phyloP scores from a whole-genome alignment of 2,113 vertebrate species.

The Gadus chalcogrammus region DNA sequence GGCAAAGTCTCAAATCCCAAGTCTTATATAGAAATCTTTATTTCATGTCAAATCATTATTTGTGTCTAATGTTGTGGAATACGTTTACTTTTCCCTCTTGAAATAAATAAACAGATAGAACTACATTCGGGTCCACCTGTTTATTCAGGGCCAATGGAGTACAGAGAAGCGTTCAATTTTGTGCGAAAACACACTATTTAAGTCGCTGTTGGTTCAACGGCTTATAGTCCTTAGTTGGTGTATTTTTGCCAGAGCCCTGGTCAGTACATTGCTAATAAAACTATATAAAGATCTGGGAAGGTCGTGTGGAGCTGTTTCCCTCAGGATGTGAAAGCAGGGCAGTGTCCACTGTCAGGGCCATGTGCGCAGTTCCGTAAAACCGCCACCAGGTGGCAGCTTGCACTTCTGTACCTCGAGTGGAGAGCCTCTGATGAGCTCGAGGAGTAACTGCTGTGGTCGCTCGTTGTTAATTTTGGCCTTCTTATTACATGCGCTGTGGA shows the following conservation, averaged over 20 bases:
- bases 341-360: slow-evolving; percentile 14
- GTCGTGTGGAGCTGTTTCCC: slow-evolving; percentile 49
- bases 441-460: slow-evolving; percentile 40
- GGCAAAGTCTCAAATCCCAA: not conserved
- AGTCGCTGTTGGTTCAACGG: slow-evolving; percentile 19
- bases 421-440: slow-evolving; percentile 19
- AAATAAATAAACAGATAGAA: slow-evolving; percentile 25
- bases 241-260: slow-evolving; percentile 65
- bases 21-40: not conserved
- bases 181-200: slow-evolving; percentile 43
- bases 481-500: slow-evolving; percentile 27
- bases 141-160: slow-evolving; percentile 23
- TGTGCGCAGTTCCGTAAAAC: slow-evolving; percentile 20
- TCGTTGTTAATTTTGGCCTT: slow-evolving; percentile 61
- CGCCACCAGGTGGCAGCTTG: slow-evolving; percentile 66
- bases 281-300: slow-evolving; percentile 65
- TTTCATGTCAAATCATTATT: slow-evolving; percentile 1
- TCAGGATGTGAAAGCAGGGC: slow-evolving; percentile 35
- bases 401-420: slow-evolving; percentile 19
- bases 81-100: slow-evolving; percentile 25
- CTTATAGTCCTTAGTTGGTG: slow-evolving; percentile 57
- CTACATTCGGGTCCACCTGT: slow-evolving; percentile 47
- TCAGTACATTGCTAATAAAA: slow-evolving; percentile 65
- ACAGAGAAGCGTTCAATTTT: slow-evolving; percentile 58
- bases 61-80: slow-evolving; percentile 30